Evolutionary conservation across 2,113 vertebrate genomes (phyloP).

Genomic region (Daubentonia madagascariensis): DNA sequence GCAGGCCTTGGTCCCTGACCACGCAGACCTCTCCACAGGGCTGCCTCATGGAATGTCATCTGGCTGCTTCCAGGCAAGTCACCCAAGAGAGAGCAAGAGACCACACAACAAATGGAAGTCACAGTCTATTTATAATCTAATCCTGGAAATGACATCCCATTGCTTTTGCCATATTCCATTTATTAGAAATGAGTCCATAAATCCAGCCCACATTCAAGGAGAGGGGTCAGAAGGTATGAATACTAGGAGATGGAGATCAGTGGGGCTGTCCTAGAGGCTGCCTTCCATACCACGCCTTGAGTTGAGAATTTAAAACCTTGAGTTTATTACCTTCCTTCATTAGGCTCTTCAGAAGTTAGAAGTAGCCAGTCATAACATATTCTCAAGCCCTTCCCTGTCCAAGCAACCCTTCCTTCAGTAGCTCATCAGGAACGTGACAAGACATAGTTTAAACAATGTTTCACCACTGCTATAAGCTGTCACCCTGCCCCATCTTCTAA

Average conservation of each 20-base stretch:
- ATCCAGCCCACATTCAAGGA: background rate
- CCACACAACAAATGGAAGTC: background rate
- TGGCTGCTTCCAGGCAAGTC: background rate
- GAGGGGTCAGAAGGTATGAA: background rate
- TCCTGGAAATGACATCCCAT: background rate
- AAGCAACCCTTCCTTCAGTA: background rate
- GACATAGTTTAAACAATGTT: background rate
- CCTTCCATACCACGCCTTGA: background rate
- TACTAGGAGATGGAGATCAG: background rate
- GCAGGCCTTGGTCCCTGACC: background rate
- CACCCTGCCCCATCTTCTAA: background rate
- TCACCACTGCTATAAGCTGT: fast-evolving
- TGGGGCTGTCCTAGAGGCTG: background rate
- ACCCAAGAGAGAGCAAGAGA: background rate
- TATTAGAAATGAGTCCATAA: background rate
- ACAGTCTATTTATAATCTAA: background rate
- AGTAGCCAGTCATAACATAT: too few species aligned
- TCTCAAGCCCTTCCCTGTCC: background rate
- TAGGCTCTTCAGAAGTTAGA: background rate
- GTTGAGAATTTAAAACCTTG: background rate
- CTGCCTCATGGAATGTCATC: too few species aligned
- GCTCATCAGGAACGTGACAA: too few species aligned
- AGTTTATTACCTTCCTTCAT: background rate
- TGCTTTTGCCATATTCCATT: background rate
- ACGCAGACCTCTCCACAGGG: too few species aligned